phyloP scores from a whole-genome alignment of 2,113 vertebrate genomes.

The Hypanus sabinus region DNA sequence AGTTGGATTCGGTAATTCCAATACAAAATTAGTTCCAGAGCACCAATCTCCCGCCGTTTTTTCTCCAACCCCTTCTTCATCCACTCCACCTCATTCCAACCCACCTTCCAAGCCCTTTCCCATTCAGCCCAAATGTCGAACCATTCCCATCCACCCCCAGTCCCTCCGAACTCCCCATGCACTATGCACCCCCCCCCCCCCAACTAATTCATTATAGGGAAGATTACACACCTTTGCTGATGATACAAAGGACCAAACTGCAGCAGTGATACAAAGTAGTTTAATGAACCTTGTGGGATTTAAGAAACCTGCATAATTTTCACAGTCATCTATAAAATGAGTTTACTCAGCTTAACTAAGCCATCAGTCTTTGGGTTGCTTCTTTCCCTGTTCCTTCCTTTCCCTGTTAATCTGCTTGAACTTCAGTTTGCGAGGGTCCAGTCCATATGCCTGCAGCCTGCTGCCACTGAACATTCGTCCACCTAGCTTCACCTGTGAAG shows the following conservation, averaged over 20 bases:
- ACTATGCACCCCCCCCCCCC: no score
- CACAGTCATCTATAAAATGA: neutral
- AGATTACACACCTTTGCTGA: neutral
- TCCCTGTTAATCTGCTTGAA: conserved; percentile 67
- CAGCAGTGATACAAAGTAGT: no score
- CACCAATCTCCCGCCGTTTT: no score
- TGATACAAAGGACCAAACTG: neutral
- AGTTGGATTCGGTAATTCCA: neutral
- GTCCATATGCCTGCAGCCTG: conserved; percentile 74
- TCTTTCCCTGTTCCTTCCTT: conserved; percentile 40
- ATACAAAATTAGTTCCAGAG: neutral
- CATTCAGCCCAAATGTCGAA: no score
- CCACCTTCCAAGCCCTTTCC: no score
- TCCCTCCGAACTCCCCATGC: no score
- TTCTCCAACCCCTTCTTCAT: no score
- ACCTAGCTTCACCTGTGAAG: conserved; percentile 56
- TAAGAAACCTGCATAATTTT: neutral
- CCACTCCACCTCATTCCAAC: no score
- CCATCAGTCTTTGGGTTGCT: neutral
- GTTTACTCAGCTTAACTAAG: neutral
- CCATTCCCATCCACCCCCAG: no score
- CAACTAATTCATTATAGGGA: no score
- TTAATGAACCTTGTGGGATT: no score
- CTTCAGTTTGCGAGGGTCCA: conserved; percentile 74
- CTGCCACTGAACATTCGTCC: conserved; percentile 67